Evolutionary conservation across 2,888 invertebrate genomes (phyloP).

Genomic region (Amiota mariae): DNA sequence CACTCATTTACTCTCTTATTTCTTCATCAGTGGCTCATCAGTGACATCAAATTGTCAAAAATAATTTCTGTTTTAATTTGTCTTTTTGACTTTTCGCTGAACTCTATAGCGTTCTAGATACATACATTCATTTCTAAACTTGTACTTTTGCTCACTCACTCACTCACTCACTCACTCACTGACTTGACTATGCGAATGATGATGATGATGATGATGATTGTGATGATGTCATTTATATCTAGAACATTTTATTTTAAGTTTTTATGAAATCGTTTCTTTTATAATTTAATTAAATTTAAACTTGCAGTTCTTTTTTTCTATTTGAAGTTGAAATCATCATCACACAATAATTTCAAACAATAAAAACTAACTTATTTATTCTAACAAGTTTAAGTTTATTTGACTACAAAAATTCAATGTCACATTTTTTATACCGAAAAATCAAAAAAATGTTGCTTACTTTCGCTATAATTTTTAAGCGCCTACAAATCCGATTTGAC

Average conservation of each 20-base stretch:
- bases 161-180: neutral
- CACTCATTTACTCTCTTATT: neutral
- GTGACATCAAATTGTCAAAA: slow-evolving; percentile 56
- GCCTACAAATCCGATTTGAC: slow-evolving; percentile 13
- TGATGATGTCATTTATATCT: neutral
- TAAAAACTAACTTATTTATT: too few species aligned
- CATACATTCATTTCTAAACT: neutral
- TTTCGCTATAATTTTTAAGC: too few species aligned
- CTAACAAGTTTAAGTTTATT: too few species aligned
- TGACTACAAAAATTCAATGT: too few species aligned
- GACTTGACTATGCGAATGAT: neutral
- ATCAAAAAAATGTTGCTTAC: too few species aligned
- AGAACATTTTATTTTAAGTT: too few species aligned
- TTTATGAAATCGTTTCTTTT: too few species aligned
- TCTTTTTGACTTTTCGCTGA: slow-evolving; percentile 11
- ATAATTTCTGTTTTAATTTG: slow-evolving; percentile 60
- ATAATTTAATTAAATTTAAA: too few species aligned
- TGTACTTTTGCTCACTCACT: neutral
- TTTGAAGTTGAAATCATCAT: too few species aligned
- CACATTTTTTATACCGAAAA: too few species aligned
- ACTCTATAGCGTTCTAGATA: neutral
- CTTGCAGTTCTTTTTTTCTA: too few species aligned
- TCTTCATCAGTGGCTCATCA: slow-evolving; percentile 18
- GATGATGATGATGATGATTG: neutral
- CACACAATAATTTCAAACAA: too few species aligned